These are phyloP conservation scores for Gymnopithys bicolor DNA, from an alignment of 2,797 vertebrate genomes.

Conservation along the genomic window DNA sequence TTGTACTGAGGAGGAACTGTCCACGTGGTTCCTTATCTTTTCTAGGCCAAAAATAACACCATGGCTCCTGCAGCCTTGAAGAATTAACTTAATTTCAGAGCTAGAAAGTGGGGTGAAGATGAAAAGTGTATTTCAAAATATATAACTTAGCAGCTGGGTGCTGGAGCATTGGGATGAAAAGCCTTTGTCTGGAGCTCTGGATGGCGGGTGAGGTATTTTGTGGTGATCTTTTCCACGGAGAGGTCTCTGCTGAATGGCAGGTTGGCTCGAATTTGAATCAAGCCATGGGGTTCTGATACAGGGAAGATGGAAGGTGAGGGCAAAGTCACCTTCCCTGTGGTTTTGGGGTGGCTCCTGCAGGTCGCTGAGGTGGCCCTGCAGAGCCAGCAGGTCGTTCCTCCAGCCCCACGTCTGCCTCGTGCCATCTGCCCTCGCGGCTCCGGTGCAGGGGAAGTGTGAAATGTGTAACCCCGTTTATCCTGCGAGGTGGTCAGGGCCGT, in stretches of 20 bases:
- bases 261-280: not conserved
- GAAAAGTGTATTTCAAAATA: not conserved
- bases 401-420: not conserved
- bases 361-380: not conserved
- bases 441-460: conserved; percentile 37
- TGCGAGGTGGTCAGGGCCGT: conserved; percentile 37
- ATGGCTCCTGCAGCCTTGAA: not conserved
- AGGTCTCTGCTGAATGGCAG: not conserved
- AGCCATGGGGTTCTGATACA: accelerated
- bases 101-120: not conserved
- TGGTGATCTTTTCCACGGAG: not conserved
- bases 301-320: not conserved
- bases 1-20: not conserved
- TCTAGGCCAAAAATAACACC: conserved; percentile 38
- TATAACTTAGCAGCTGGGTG: not conserved
- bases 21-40: conserved; percentile 20
- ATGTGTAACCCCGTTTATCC: conserved; percentile 38
- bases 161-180: not conserved
- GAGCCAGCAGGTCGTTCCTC: not conserved
- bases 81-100: not conserved
- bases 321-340: not conserved
- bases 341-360: not conserved
- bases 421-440: conserved; percentile 6
- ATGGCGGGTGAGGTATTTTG: not conserved
- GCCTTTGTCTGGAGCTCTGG: not conserved